These are phyloP conservation scores for Leptura quadrifasciata DNA, from an alignment of 2,888 invertebrate species.

Conservation along the genomic window DNA sequence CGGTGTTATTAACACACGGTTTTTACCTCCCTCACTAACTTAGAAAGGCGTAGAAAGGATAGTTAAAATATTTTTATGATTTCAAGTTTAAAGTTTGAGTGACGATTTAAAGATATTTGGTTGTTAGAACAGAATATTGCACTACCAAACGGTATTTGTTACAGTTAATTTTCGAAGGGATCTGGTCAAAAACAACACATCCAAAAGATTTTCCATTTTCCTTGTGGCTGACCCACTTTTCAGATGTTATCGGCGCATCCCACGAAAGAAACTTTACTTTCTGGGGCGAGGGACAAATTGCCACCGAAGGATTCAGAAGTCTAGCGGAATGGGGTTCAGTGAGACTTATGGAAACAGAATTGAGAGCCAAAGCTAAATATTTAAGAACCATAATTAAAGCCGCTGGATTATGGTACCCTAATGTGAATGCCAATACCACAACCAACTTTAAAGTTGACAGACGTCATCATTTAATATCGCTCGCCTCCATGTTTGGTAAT, in stretches of 20 bases:
- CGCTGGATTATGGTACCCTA: constrained; percentile 91
- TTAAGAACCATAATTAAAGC: constrained; percentile 92
- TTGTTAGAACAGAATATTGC: too few relatives aligned
- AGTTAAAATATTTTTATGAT: too few relatives aligned
- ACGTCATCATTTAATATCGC: constrained; percentile 89
- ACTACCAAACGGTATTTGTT: too few relatives aligned
- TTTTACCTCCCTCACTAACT: too few relatives aligned
- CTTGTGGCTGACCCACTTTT: constrained; percentile 95
- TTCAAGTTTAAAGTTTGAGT: too few relatives aligned
- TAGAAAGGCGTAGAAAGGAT: too few relatives aligned
- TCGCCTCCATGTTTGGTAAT: constrained; percentile 90
- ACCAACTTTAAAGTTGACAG: constrained; percentile 90
- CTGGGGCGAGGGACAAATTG: constrained; percentile 92
- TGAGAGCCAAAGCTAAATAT: constrained; percentile 86
- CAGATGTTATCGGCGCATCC: constrained; percentile 96
- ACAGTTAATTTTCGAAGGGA: constrained; percentile 90
- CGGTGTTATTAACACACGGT: too few relatives aligned
- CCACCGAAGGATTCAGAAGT: constrained; percentile 91
- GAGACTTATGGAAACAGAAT: constrained; percentile 90
- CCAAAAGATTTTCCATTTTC: constrained; percentile 96
- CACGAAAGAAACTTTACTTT: constrained; percentile 92
- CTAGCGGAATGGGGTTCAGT: constrained; percentile 94
- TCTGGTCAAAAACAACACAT: constrained; percentile 97
- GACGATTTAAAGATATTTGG: too few relatives aligned
- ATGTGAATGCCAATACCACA: constrained; percentile 88